Conservation (phyloP, 2,888 invertebrate species). For the Trissoscelio sp. region DNA sequence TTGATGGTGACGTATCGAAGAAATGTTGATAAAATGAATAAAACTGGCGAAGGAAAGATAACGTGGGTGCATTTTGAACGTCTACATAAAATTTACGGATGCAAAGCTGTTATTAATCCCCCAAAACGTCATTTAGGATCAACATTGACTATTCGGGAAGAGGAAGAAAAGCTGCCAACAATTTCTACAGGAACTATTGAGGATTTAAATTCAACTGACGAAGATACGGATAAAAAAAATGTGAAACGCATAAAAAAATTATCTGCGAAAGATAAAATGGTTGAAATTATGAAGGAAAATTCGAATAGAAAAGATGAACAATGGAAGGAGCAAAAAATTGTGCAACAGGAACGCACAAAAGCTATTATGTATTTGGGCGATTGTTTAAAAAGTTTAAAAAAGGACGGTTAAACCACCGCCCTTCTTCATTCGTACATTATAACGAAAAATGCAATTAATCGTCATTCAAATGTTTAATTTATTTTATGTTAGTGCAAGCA, state of each 20-base stretch:
- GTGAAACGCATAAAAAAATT: neutral
- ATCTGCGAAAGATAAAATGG: neutral
- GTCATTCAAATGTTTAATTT: no score
- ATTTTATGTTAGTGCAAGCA: no score
- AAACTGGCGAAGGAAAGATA: neutral
- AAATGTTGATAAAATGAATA: conserved; percentile 13
- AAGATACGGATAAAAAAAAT: neutral
- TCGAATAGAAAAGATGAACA: neutral
- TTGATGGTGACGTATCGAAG: conserved; percentile 12
- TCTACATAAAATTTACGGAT: neutral
- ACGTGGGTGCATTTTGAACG: neutral
- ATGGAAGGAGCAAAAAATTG: conserved; percentile 2
- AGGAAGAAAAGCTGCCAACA: no score
- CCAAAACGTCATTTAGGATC: neutral
- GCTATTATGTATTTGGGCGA: conserved; percentile 15
- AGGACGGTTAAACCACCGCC: neutral
- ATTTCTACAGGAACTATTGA: no score
- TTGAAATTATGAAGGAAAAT: neutral
- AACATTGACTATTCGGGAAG: neutral
- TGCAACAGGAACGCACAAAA: neutral
- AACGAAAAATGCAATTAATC: neutral
- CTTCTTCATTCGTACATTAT: neutral
- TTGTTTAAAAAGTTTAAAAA: conserved; percentile 2
- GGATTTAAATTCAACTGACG: neutral
- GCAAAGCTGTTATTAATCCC: neutral